phyloP scores from a whole-genome alignment of 2,797 vertebrate genomes.

The Smutsia gigantea region DNA sequence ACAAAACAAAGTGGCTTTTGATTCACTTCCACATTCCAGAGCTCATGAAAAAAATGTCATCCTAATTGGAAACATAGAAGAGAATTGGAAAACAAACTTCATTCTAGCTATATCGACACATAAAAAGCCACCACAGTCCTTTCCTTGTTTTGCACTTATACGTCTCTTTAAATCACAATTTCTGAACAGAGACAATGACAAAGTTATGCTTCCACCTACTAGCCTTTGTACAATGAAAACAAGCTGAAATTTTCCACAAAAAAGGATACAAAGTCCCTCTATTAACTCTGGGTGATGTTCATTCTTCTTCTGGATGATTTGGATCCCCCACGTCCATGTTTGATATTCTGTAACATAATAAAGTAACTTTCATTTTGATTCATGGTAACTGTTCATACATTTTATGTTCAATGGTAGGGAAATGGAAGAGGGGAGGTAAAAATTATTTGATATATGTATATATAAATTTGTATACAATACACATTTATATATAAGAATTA shows the following conservation, averaged over 20 bases:
- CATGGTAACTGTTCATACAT: background rate
- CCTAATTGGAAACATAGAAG: background rate
- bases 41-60: background rate
- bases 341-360: background rate
- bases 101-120: background rate
- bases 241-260: background rate
- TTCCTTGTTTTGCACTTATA: background rate
- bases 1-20: background rate
- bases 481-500: background rate
- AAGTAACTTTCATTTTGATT: too few species aligned
- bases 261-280: too few species aligned
- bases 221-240: background rate
- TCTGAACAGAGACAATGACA: background rate
- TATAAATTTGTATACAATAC: background rate
- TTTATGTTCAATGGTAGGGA: background rate
- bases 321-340: background rate
- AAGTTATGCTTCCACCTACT: background rate
- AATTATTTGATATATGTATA: background rate
- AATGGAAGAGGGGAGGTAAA: background rate
- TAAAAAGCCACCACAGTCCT: background rate
- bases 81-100: background rate
- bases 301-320: background rate
- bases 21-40: background rate
- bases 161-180: background rate
- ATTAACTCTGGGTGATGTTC: background rate